These are phyloP conservation scores for Seladonia tumulorum DNA, from an alignment of 2,888 invertebrate species.

Conservation along the genomic window DNA sequence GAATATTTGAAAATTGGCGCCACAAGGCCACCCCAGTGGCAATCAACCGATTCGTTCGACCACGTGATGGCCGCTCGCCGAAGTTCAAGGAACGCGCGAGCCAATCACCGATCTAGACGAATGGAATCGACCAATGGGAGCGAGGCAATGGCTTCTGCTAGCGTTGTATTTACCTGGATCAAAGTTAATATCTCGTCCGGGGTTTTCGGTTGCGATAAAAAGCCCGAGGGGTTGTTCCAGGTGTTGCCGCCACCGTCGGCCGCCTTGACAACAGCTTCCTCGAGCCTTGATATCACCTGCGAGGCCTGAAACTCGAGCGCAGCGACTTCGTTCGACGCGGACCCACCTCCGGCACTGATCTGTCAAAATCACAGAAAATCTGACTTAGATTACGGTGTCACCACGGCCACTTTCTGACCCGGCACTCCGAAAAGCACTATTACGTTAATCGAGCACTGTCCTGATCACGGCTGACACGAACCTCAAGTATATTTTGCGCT, in stretches of 20 bases:
- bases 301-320: constrained; percentile 90
- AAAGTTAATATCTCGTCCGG: constrained; percentile 85
- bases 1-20: constrained; percentile 23
- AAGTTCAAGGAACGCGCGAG: neutral
- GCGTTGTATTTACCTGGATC: constrained; percentile 81
- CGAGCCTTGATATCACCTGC: constrained; percentile 89
- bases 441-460: constrained; percentile 42
- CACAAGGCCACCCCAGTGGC: constrained; percentile 14
- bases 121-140: constrained; percentile 48
- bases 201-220: constrained; percentile 86
- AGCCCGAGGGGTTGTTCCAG: constrained; percentile 86
- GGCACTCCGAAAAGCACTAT: constrained; percentile 24
- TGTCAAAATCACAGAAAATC: constrained; percentile 79
- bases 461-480: constrained; percentile 65
- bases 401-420: constrained; percentile 2
- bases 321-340: constrained; percentile 76
- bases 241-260: constrained; percentile 83
- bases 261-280: constrained; percentile 86
- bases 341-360: constrained; percentile 75
- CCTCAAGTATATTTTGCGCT: constrained; percentile 79
- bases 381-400: constrained; percentile 29
- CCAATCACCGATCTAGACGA: constrained; percentile 21
- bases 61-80: constrained; percentile 62
- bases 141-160: constrained; percentile 62
- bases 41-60: constrained; percentile 33